These are phyloP conservation scores for Trichechus manatus DNA, from an alignment of 2,113 vertebrate species.

Conservation along the genomic window DNA sequence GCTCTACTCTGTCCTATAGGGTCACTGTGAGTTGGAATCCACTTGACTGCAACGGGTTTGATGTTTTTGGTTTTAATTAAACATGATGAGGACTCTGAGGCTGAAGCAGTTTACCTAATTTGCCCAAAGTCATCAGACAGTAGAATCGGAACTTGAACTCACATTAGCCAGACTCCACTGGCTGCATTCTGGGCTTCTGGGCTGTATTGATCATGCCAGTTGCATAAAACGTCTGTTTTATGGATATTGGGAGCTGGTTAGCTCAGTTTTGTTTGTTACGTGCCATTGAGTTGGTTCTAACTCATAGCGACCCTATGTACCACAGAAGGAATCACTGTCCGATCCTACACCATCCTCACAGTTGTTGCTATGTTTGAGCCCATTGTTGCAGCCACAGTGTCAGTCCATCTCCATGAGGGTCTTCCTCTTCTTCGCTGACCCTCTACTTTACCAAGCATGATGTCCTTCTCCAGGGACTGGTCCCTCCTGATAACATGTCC, in stretches of 20 bases:
- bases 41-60: not conserved
- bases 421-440: no score
- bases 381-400: no score
- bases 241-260: not conserved
- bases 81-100: not conserved
- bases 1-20: not conserved
- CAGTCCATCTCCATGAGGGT: no score
- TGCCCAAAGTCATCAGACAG: not conserved
- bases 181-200: not conserved
- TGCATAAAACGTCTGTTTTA: not conserved
- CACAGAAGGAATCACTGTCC: no score
- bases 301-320: no score
- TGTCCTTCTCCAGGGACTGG: no score
- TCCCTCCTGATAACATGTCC: no score
- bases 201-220: not conserved
- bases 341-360: no score
- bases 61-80: not conserved
- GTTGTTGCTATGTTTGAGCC: no score
- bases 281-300: no score
- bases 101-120: not conserved
- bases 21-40: not conserved
- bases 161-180: not conserved
- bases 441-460: no score
- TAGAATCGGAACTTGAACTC: not conserved
- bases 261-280: not conserved